These are phyloP conservation scores for Sylvilagus floridanus DNA, from an alignment of 2,797 vertebrate species.

Conservation along the genomic window DNA sequence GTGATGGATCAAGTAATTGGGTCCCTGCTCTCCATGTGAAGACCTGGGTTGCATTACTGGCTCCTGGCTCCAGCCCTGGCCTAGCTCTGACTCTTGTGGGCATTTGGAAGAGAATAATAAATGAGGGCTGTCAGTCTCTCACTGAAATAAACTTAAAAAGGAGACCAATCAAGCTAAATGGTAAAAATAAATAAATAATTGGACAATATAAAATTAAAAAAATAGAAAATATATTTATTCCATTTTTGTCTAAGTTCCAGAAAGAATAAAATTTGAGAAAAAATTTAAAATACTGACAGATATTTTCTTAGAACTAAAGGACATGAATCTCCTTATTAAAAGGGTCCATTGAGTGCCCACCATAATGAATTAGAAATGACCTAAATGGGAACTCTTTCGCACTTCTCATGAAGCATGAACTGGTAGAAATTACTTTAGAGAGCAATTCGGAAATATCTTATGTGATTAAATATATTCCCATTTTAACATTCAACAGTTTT, in stretches of 20 bases:
- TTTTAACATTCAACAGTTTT: neutral
- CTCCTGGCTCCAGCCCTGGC: no score
- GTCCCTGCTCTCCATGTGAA: no score
- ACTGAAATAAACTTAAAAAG: neutral
- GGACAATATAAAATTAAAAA: neutral
- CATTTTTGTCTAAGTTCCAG: slow-evolving; percentile 2
- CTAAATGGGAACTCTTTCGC: slow-evolving; percentile 20
- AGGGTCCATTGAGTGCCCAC: neutral
- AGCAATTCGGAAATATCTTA: slow-evolving; percentile 7
- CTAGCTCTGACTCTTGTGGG: no score
- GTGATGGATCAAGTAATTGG: no score
- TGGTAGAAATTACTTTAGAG: slow-evolving; percentile 43
- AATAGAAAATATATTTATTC: neutral
- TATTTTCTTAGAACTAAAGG: slow-evolving; percentile 14
- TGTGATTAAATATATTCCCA: slow-evolving; percentile 1
- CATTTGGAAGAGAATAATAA: no score
- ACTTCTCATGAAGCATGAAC: slow-evolving; percentile 4
- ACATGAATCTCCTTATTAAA: neutral
- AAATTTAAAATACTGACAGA: neutral
- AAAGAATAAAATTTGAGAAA: slow-evolving; percentile 21
- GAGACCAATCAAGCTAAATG: neutral
- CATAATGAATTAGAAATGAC: slow-evolving; percentile 25
- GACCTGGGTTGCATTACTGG: no score
- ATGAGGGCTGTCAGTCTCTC: no score
- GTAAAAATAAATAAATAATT: neutral